These are phyloP conservation scores for Exaiptasia diaphana DNA, from an alignment of 64 coral and sea anemone genomes.

Conservation along the genomic window DNA sequence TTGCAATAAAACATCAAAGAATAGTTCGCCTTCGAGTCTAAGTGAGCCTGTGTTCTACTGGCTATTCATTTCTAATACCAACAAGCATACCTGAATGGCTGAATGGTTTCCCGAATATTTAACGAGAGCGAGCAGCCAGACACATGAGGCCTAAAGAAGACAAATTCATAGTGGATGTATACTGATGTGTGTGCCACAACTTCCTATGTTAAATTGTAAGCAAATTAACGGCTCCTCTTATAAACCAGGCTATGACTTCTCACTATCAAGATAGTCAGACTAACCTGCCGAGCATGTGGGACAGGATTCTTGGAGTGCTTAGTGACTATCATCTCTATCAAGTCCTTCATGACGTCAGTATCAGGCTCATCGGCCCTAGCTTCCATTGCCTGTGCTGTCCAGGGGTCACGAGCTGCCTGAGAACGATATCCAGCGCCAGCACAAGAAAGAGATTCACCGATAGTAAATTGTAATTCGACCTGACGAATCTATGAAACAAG, in stretches of 20 bases:
- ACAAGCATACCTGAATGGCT: constrained; percentile 70
- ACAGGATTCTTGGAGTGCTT: constrained; percentile 62
- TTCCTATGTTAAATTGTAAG: too few species aligned
- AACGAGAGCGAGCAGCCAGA: constrained; percentile 84
- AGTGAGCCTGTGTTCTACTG: too few species aligned
- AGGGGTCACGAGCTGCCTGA: constrained; percentile 73
- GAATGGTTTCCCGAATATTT: constrained; percentile 82
- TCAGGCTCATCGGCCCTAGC: neutral
- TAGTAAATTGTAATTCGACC: constrained; percentile 86
- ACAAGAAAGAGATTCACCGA: constrained; percentile 90
- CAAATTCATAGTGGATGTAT: neutral
- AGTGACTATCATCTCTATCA: constrained; percentile 71
- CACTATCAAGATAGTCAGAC: too few species aligned
- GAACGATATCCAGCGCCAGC: constrained; percentile 80
- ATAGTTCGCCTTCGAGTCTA: too few species aligned
- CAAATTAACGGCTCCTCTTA: neutral
- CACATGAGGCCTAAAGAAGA: constrained; percentile 72
- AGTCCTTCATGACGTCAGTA: constrained; percentile 53
- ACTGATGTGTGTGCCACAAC: neutral
- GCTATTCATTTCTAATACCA: too few species aligned
- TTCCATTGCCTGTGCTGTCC: constrained; percentile 27
- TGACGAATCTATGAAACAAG: constrained; percentile 98
- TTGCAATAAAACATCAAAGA: too few species aligned
- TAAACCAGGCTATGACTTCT: neutral
- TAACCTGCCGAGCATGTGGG: constrained; percentile 74